Evolutionary conservation across 2,113 vertebrate genomes (phyloP).

Genomic region (Alaudala cheleensis): DNA sequence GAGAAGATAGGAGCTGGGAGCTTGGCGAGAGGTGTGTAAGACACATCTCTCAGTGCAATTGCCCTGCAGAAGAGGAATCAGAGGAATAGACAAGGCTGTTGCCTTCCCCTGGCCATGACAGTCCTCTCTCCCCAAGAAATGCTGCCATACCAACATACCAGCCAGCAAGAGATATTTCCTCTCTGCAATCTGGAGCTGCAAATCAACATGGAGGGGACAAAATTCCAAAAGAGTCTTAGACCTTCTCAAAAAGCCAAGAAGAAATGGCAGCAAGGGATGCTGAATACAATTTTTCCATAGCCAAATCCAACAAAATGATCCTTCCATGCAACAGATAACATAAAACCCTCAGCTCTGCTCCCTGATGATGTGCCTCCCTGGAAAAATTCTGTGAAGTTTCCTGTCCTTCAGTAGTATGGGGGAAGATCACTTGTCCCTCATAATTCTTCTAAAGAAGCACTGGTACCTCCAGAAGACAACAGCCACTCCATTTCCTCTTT

Average conservation of each 20-base stretch:
- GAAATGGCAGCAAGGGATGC: background rate
- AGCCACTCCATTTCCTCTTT: background rate
- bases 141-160: background rate
- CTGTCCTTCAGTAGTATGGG: background rate
- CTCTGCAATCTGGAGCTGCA: background rate
- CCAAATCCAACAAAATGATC: background rate
- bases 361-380: no score
- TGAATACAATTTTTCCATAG: background rate
- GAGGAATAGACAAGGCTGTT: background rate
- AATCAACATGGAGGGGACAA: background rate
- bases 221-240: background rate
- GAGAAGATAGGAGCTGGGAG: background rate
- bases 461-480: background rate
- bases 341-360: background rate
- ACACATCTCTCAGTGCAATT: background rate
- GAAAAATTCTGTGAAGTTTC: background rate
- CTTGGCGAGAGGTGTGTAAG: background rate
- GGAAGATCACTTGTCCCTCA: background rate
- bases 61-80: accelerated
- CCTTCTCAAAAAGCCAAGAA: background rate
- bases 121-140: background rate
- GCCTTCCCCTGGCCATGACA: background rate
- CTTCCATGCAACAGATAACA: background rate
- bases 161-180: background rate
- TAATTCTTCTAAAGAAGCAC: background rate